Conservation (phyloP, 2,888 invertebrate genomes). For the Zelleria hepariella region DNA sequence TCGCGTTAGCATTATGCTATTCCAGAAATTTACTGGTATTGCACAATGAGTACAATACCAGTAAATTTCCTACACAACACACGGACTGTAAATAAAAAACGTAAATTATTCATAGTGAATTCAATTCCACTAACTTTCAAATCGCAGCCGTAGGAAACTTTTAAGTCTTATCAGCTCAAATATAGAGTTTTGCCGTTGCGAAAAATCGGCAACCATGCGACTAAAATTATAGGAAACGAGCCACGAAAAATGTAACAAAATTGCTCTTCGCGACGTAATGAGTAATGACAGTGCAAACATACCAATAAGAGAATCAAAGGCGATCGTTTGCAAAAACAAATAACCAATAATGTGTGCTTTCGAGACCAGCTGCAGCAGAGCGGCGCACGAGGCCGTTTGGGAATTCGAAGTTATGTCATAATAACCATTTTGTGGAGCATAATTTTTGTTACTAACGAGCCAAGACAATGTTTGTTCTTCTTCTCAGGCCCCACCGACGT, state of each 20-base stretch:
- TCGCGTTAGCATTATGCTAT: slow-evolving; percentile 18
- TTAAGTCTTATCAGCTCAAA: too few species aligned
- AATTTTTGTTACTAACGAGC: slow-evolving; percentile 64
- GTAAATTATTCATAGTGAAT: background rate
- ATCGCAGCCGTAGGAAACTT: too few species aligned
- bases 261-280: background rate
- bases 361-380: slow-evolving; percentile 29
- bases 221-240: background rate
- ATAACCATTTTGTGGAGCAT: slow-evolving; percentile 45
- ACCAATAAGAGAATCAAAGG: slow-evolving; percentile 3
- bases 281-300: background rate
- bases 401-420: slow-evolving; percentile 43
- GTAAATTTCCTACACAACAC: too few species aligned
- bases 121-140: background rate
- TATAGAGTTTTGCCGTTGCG: too few species aligned
- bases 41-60: too few species aligned
- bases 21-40: slow-evolving; percentile 9
- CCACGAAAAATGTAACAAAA: background rate
- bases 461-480: slow-evolving; percentile 69
- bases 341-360: slow-evolving; percentile 6
- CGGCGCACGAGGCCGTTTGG: slow-evolving; percentile 28
- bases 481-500: slow-evolving; percentile 39
- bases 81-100: background rate
- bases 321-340: slow-evolving; percentile 5
- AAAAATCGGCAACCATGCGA: background rate